phyloP scores from a whole-genome alignment of 2,113 vertebrate species.

The Porphyrio hochstetteri region DNA sequence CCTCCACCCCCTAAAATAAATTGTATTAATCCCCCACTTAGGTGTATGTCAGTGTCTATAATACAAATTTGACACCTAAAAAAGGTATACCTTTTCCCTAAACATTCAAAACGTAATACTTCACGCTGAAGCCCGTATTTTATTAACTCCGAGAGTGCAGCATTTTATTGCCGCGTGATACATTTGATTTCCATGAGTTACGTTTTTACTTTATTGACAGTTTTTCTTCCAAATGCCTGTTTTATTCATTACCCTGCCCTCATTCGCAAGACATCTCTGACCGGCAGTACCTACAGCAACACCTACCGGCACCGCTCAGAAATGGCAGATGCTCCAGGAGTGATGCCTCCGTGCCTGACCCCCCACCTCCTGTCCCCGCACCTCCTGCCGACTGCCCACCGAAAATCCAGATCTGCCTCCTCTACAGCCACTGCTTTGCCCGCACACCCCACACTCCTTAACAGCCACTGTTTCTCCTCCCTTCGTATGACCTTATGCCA shows the following conservation, averaged over 20 bases:
- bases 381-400: neutral
- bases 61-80: neutral
- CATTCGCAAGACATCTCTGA: neutral
- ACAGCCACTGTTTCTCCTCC: neutral
- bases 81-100: neutral
- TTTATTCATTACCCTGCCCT: neutral
- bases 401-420: neutral
- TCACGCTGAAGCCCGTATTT: neutral
- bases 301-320: constrained; percentile 3
- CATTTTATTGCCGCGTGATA: neutral
- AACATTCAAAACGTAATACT: neutral
- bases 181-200: neutral
- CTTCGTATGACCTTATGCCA: neutral
- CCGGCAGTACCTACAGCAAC: constrained; percentile 39
- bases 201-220: neutral
- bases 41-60: neutral
- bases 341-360: neutral
- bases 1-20: neutral
- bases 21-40: neutral
- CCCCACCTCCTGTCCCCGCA: neutral
- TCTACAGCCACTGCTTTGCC: neutral
- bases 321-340: neutral
- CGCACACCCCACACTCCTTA: neutral
- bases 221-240: neutral
- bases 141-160: neutral